Conservation (phyloP, 2,888 invertebrate species). For the Thymelicus acteon region DNA sequence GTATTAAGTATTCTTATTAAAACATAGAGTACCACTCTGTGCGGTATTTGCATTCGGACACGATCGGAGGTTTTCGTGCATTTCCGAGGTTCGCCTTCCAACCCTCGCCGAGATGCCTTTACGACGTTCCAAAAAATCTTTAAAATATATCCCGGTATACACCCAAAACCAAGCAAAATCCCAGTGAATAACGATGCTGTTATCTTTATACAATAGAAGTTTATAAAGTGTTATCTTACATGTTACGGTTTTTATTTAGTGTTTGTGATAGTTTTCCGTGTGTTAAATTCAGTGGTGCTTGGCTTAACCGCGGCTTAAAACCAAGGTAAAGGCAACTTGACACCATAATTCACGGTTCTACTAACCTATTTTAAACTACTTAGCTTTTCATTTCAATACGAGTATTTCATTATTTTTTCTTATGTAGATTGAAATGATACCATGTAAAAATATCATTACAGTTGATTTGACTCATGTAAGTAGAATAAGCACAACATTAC, state of each 20-base stretch:
- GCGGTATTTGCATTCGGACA: conserved; percentile 72
- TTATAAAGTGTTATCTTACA: conserved; percentile 50
- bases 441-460: neutral
- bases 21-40: conserved; percentile 58
- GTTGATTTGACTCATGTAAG: conserved; percentile 13
- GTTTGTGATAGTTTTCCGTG: conserved; percentile 68
- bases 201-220: conserved; percentile 48
- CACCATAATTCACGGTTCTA: conserved; percentile 20
- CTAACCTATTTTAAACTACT: conserved; percentile 30
- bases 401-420: conserved; percentile 1
- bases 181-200: conserved; percentile 61
- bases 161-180: conserved; percentile 53
- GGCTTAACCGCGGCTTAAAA: conserved; percentile 55
- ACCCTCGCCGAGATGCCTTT: conserved; percentile 75
- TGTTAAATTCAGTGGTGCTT: conserved; percentile 52
- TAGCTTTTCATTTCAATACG: conserved; percentile 15
- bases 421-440: neutral
- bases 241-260: conserved; percentile 60
- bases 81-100: conserved; percentile 75
- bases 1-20: conserved; percentile 3
- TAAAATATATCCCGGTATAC: conserved; percentile 63
- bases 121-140: conserved; percentile 73
- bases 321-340: conserved; percentile 54
- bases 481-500: neutral
- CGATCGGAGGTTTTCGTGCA: conserved; percentile 69